phyloP scores from a whole-genome alignment of 1,140 invertebrate species.

The Vanessa tameamea region DNA sequence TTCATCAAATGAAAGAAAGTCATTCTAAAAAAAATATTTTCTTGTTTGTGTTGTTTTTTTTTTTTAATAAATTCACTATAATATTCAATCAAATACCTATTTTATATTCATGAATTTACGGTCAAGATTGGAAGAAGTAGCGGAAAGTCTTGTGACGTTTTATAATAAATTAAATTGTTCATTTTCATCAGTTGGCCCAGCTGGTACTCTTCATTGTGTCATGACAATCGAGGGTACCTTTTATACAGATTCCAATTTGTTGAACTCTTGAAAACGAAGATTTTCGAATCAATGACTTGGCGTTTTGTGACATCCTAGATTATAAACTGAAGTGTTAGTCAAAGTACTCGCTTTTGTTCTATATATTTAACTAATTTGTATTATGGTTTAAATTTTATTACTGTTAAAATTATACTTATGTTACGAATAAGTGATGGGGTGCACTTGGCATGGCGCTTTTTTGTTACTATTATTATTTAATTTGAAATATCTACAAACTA shows the following conservation, averaged over 20 bases:
- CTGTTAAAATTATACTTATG: too few species aligned
- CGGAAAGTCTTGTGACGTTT: background rate
- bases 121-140: background rate
- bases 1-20: too few species aligned
- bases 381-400: background rate
- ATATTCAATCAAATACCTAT: too few species aligned
- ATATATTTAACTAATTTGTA: background rate
- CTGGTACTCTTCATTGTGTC: background rate
- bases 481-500: too few species aligned
- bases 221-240: conserved; percentile 4
- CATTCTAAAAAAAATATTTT: too few species aligned
- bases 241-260: background rate
- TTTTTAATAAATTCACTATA: too few species aligned
- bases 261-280: conserved; percentile 2
- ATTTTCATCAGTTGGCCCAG: background rate
- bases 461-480: too few species aligned
- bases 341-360: background rate
- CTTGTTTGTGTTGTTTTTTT: too few species aligned
- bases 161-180: background rate
- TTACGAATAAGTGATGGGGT: background rate
- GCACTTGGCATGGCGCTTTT: too few species aligned
- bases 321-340: background rate
- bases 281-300: background rate
- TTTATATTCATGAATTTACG: too few species aligned
- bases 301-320: background rate